Evolutionary conservation across 2,113 vertebrate genomes (phyloP).

Genomic region (Myiagra hebetior): DNA sequence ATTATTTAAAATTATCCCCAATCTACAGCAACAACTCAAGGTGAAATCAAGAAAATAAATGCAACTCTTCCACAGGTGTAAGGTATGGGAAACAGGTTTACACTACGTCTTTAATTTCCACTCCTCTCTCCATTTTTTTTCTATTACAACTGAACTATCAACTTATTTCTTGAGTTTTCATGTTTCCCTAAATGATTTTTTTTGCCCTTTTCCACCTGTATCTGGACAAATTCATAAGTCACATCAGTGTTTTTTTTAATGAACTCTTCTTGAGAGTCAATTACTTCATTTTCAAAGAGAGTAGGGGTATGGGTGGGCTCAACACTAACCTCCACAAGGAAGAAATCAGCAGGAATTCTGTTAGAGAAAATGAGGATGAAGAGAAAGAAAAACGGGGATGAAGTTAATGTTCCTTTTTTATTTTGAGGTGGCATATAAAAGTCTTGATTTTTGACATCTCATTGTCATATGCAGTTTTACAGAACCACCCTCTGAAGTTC

Average conservation of each 20-base stretch:
- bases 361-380: neutral
- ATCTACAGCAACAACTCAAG: neutral
- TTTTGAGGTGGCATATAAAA: neutral
- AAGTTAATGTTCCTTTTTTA: neutral
- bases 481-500: neutral
- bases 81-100: neutral
- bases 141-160: conserved; percentile 9
- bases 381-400: neutral
- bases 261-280: conserved; percentile 30
- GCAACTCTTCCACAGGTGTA: neutral
- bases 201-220: neutral
- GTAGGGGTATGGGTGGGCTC: neutral
- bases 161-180: conserved; percentile 18
- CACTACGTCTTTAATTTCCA: neutral
- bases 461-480: neutral
- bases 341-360: conserved; percentile 31
- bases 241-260: conserved; percentile 18
- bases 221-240: conserved; percentile 51
- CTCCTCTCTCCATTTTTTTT: neutral
- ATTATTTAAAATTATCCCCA: neutral
- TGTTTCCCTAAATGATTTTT: neutral
- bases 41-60: conserved; percentile 9
- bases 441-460: neutral
- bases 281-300: conserved; percentile 46
- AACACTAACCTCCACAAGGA: conserved; percentile 16